Conservation (phyloP, 2,888 invertebrate genomes). For the Standfussiana lucernea region DNA sequence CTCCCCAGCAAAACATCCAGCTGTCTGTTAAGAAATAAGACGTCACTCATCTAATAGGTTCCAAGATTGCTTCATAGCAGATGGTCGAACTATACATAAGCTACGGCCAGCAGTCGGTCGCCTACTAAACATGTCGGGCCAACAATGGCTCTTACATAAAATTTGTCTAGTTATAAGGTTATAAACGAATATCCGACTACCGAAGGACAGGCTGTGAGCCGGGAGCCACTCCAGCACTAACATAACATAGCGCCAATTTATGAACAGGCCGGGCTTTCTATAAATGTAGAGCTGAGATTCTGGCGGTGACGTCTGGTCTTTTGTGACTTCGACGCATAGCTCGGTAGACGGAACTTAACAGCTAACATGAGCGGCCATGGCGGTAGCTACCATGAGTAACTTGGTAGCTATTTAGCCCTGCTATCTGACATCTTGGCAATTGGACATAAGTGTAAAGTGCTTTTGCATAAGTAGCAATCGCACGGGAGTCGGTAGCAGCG, state of each 20-base stretch:
- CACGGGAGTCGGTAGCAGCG: neutral
- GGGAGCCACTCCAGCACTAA: slow-evolving; percentile 1
- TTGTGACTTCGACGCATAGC: neutral
- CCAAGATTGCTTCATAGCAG: too few species aligned
- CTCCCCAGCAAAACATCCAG: neutral
- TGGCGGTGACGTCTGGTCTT: neutral
- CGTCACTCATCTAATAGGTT: neutral
- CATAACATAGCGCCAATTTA: slow-evolving; percentile 12
- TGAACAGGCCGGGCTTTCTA: neutral
- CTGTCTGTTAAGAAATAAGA: neutral
- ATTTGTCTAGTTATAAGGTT: slow-evolving; percentile 9
- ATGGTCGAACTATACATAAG: too few species aligned
- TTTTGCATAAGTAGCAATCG: slow-evolving; percentile 36
- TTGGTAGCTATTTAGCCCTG: neutral
- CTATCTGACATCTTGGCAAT: neutral
- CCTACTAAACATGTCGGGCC: neutral
- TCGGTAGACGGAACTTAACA: neutral
- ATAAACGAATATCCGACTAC: slow-evolving; percentile 35
- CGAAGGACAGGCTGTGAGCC: neutral
- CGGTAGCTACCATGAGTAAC: neutral
- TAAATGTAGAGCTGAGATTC: neutral
- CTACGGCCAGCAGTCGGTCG: neutral
- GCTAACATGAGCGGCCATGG: too few species aligned
- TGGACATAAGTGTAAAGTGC: slow-evolving; percentile 5
- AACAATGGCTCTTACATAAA: neutral